Base-by-base conservation (phyloP, 2,888 invertebrate genomes). In the Hyalella azteca region DNA sequence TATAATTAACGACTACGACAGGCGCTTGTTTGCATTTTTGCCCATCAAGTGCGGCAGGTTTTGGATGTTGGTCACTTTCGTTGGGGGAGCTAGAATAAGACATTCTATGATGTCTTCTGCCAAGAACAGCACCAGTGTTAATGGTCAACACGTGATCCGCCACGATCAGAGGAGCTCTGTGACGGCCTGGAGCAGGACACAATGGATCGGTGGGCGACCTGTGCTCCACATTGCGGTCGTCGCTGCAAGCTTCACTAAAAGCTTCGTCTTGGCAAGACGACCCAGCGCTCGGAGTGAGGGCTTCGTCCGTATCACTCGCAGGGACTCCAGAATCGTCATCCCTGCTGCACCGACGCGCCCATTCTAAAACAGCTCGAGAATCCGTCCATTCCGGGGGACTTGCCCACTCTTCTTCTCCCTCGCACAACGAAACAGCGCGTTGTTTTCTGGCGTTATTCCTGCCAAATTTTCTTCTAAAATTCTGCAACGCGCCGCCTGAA, bases 271-370 rank as follows among this genome's bases (percentile, higher is more conserved):
- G 66, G 45, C 79, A 79, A 2, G 83, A 77, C 9, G 60, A 80
- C n/a, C 75, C 75, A 4, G 59, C 77, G 15, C 73, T 39, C 26
- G 54, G 45, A 45, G 79, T 73, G 45, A 77, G 79, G 3, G 60
- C 77, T 3, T 81, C 83, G 73, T 81, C 83, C n/a, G 78, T 80
- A 45, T 83, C 83, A 49, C 83, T 83, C 3, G 60, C 81, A n/a
- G 83, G 80, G 26, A 83, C 78, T 29, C 83, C 83, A 9, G 83
- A 83, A 41, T 83, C 83, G 54, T 81, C 82, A 32, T 82, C 82
- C 29, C 77, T 77, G 11, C 81, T 78, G 40, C 81, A 83, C 3
- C 81, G 32, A 11, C 83, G 78, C 41, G 83, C 83, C 83, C 83
- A 83, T 50, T 83, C 83, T 48, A 83, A 41, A 79, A 83, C 83